phyloP scores from a whole-genome alignment of 2,113 vertebrate genomes.

The Acrocephalus kingi region DNA sequence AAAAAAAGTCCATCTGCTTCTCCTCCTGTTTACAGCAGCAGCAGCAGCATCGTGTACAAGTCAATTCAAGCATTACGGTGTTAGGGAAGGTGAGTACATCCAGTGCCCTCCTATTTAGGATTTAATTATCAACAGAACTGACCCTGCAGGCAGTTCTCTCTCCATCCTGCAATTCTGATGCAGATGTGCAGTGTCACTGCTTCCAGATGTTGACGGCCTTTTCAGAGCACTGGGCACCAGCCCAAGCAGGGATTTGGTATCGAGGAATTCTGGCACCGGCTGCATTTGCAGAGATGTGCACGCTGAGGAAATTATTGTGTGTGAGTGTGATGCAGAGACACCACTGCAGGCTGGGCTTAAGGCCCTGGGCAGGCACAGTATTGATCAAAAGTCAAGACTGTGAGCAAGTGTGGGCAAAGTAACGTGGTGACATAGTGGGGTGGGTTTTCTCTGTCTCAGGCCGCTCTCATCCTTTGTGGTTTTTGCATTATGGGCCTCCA shows the following conservation, averaged over 20 bases:
- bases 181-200: conserved; percentile 58
- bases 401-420: background rate
- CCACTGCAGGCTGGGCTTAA: background rate
- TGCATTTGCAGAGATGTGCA: background rate
- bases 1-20: background rate
- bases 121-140: conserved; percentile 41
- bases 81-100: background rate
- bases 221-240: conserved; percentile 29
- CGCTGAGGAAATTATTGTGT: conserved; percentile 56
- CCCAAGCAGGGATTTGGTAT: conserved; percentile 60
- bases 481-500: background rate
- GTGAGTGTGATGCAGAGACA: background rate
- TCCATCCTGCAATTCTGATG: background rate
- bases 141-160: background rate
- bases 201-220: conserved; percentile 55
- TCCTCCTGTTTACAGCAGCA: background rate
- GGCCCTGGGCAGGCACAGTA: background rate
- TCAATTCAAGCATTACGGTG: background rate
- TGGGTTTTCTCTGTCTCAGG: background rate
- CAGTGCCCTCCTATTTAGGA: background rate
- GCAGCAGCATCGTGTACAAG: rapidly evolving
- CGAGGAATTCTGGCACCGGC: conserved; percentile 23
- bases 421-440: rapidly evolving
- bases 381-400: background rate
- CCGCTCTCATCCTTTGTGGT: background rate